Evolutionary conservation across 2,113 vertebrate species (phyloP), one percentile per base, ranked within the genome.

Genomic region (Bubo scandiacus): DNA sequence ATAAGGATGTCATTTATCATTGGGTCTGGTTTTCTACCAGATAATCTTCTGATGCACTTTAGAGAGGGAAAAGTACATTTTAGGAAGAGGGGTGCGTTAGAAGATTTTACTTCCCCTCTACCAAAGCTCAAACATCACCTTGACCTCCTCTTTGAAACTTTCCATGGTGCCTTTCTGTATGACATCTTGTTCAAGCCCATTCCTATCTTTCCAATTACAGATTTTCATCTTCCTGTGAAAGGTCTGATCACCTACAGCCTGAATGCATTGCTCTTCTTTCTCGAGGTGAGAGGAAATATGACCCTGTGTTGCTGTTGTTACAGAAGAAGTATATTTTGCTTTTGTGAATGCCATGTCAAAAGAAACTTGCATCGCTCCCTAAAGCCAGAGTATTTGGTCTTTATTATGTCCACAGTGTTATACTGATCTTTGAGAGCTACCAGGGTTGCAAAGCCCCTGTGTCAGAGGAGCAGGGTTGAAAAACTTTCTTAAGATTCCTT

Each of bases 21-120:
- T 59, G 43, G 6, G 52, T 42, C 32, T 78, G 11, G 12, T 81
- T 94, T 89, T 47, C 51, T 51, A 45, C 38, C 29, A 55, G 65
- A 38, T 54, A 70, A 63, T 32, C 15, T 87, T 66, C 51, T 72
- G 30, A 54, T n/a, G 10, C 6, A 43, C 27, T 81, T 61, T 11
- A 88, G 19, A 49, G 42, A 80, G 26, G 14, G 36, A 61, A 40
- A 88, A 81, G 4, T 29, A 38, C 9, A 36, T 15, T 80, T 88
- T 2, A 3, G 47, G 63, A 82, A 38, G 36, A 59, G 3, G 8
- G 5, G 5, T 4, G 17, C 0, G 1, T 21, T 12, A 45, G 32
- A 77, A 62, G 29, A 58, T 51, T 83, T 81, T n/a, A 40, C 1
- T 62, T 88, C 55, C 52, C 57, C 22, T 86, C 78, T 25, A 40